These are phyloP conservation scores for Trichogramma evanescens DNA, from an alignment of 2,888 invertebrate genomes.

Conservation along the genomic window DNA sequence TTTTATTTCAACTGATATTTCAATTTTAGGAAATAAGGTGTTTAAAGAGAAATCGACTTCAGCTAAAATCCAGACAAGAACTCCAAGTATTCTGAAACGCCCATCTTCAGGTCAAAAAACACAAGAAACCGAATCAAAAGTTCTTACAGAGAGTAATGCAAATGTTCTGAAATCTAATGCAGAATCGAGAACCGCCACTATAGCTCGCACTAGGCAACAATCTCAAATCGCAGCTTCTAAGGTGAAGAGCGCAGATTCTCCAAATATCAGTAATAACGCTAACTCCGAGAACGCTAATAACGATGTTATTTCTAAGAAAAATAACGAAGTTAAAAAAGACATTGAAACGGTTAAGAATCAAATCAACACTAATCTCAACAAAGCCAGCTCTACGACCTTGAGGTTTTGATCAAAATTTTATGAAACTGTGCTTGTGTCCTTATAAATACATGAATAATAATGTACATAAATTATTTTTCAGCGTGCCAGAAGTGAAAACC, in stretches of 20 bases:
- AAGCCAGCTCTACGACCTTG: slow-evolving; percentile 13
- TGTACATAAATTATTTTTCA: slow-evolving; percentile 8
- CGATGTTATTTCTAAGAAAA: slow-evolving; percentile 16
- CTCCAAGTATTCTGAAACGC: slow-evolving; percentile 26
- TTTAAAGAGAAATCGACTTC: slow-evolving; percentile 31
- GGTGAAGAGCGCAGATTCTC: slow-evolving; percentile 6
- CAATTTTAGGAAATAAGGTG: slow-evolving; percentile 22
- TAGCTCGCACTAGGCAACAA: slow-evolving; percentile 13
- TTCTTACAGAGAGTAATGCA: slow-evolving; percentile 25
- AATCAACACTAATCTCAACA: slow-evolving; percentile 32
- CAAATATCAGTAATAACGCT: slow-evolving; percentile 5
- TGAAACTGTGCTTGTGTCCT: slow-evolving; percentile 1
- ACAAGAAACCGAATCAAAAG: slow-evolving; percentile 25
- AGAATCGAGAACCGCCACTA: slow-evolving; percentile 19
- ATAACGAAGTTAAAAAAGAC: slow-evolving; percentile 25
- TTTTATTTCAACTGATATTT: slow-evolving; percentile 24
- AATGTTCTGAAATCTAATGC: slow-evolving; percentile 24
- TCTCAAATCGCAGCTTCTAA: slow-evolving; percentile 2
- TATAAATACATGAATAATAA: background rate
- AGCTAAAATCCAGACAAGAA: slow-evolving; percentile 29
- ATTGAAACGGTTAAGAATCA: slow-evolving; percentile 34
- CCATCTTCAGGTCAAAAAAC: slow-evolving; percentile 24
- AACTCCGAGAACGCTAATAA: slow-evolving; percentile 22
- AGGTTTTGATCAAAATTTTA: background rate
- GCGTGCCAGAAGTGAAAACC: background rate